Base-by-base conservation (phyloP, 2,888 invertebrate genomes). In the Mimas tiliae region DNA sequence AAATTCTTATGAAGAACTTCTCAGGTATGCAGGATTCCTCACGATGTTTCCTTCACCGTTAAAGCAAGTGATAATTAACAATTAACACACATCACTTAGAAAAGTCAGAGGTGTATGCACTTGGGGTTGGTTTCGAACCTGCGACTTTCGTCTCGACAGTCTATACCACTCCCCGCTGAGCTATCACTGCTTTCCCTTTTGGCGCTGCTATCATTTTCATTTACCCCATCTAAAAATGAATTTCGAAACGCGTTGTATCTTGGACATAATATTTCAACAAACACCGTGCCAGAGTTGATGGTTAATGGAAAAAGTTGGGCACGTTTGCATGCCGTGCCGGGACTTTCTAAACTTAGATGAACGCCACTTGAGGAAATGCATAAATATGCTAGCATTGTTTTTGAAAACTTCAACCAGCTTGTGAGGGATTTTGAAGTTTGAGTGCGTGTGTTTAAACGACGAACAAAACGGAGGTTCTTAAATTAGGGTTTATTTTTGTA, bases 231-330 rank as follows among this genome's bases (percentile, higher is more conserved):
- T 19, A 2, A 11, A 55, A 55, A 38, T 19, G 42, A 7, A 19
- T 50, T 50, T 19, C 50, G 19, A 38, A 55, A 38, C 42, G 42
- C 34, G 53, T 58, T 58, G 38, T 58, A 16, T 58, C 16, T 19
- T 38, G 19, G 38, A 42, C 38, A 38, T 38, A 38, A 38, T 42
- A 58, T 58, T 21, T 58, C 38, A 38, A 38, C 16, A 27, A 27
- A 52, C 38, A 42, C 58, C 11, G 16, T 0, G 38, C 19, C 47
- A 50, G 47, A 58, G 53, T 16, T 34, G 58, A 38, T 65, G 48
- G 47, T 65, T 65, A 65, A 65, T 65, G 65, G 65, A 62, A 65
- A 65, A 65, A 62, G 50, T 65, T 65, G 34, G 16, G 9, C 65
- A 16, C 48, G 38, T 65, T 65, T n/a, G 50, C 55, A 21, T 38